Evolutionary conservation across 2,113 vertebrate genomes (phyloP).

Genomic region (Forbesichthys agassizii): DNA sequence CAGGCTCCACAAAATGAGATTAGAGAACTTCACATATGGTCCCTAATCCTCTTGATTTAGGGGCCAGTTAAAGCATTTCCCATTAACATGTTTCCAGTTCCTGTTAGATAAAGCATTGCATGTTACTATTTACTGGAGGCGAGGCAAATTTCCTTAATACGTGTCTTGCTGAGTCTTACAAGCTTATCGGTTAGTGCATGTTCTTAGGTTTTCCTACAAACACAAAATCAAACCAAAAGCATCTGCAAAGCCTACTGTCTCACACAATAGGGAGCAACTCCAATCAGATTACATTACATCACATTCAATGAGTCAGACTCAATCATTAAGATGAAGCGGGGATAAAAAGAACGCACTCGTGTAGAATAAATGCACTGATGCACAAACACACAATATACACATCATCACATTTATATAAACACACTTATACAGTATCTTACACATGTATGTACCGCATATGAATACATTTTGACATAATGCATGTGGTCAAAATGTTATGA

Average conservation of each 20-base stretch:
- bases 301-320: not conserved
- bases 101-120: conserved; percentile 52
- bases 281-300: conserved; percentile 2
- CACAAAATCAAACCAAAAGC: conserved; percentile 6
- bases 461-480: too few species aligned
- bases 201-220: not conserved
- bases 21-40: conserved; percentile 65
- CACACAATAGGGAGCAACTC: conserved; percentile 1
- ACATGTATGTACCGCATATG: too few species aligned
- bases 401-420: not conserved
- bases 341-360: not conserved
- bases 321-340: not conserved
- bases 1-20: conserved; percentile 57
- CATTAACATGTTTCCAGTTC: conserved; percentile 61
- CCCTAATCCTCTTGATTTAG: conserved; percentile 70
- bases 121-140: conserved; percentile 35
- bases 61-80: conserved; percentile 62
- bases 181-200: conserved; percentile 12
- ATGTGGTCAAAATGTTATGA: too few species aligned
- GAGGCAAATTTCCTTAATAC: conserved; percentile 22
- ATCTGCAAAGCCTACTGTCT: conserved; percentile 6
- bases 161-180: conserved; percentile 11
- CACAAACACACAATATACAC: not conserved
- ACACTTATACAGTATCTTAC: not conserved
- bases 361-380: not conserved